phyloP scores from a whole-genome alignment of 2,797 vertebrate genomes.

The Adelosebastes latens region DNA sequence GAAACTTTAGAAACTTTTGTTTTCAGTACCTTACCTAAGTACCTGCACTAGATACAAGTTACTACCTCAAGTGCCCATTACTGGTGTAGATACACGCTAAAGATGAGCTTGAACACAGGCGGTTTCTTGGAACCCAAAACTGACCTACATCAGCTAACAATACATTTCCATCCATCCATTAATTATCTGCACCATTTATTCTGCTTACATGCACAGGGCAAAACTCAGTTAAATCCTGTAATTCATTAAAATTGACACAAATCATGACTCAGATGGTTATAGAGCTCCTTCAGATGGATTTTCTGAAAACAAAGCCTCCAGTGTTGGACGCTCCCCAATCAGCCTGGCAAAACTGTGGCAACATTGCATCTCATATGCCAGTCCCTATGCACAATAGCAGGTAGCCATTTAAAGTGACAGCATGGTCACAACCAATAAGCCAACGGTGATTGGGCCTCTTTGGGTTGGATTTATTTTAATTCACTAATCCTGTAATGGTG shows the following conservation, averaged over 20 bases:
- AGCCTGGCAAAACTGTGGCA: not conserved
- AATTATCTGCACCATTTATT: not conserved
- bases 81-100: not conserved
- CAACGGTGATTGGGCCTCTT: constrained; percentile 70
- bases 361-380: constrained; percentile 13
- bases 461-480: constrained; percentile 84
- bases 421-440: constrained; percentile 80
- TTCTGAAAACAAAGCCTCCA: not conserved
- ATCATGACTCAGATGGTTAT: not conserved
- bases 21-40: not conserved
- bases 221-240: not conserved
- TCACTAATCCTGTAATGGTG: constrained; percentile 86
- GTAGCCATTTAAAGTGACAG: constrained; percentile 79
- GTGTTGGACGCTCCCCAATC: not conserved
- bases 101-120: not conserved
- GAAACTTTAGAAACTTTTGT: not conserved
- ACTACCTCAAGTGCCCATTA: not conserved
- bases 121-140: not conserved
- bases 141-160: not conserved
- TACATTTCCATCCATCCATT: not conserved
- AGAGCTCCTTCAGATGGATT: not conserved
- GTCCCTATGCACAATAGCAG: constrained; percentile 39
- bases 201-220: not conserved
- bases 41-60: not conserved
- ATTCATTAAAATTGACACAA: not conserved